Conservation (phyloP, 2,888 invertebrate species). For the Lasioglossum leucozonium region DNA sequence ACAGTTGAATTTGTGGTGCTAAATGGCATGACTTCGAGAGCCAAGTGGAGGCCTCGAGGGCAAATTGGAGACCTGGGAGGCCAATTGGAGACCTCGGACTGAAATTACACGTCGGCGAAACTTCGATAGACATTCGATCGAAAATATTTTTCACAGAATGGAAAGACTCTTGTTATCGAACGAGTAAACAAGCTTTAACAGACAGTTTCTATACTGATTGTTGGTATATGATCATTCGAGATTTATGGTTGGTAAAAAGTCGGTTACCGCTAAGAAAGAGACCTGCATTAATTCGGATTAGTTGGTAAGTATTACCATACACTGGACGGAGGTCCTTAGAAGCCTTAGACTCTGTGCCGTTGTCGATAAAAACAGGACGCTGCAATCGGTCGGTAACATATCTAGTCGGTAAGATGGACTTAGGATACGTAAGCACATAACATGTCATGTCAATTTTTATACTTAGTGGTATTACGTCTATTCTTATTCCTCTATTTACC, state of each 20-base stretch:
- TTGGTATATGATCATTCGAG: conserved; percentile 19
- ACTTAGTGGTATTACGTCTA: neutral
- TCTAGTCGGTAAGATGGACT: neutral
- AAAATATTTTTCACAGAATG: neutral
- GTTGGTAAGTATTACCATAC: neutral
- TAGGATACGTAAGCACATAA: neutral
- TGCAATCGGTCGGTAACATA: neutral
- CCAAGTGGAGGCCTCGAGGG: too few relatives aligned
- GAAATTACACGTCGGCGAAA: too few relatives aligned
- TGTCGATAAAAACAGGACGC: neutral
- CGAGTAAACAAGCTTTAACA: neutral
- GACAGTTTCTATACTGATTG: conserved; percentile 9
- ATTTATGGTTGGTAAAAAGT: conserved; percentile 2
- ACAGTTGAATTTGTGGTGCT: too few relatives aligned
- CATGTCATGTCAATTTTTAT: neutral
- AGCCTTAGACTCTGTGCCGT: neutral
- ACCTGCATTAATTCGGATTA: conserved; percentile 12
- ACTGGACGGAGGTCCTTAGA: neutral
- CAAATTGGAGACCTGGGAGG: too few relatives aligned
- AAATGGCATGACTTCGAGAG: too few relatives aligned
- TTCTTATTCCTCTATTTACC: too few relatives aligned
- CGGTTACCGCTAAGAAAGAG: conserved; percentile 43
- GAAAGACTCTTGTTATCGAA: neutral
- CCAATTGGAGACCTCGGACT: too few relatives aligned
- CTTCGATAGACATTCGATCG: too few relatives aligned